A percentile compares a stretch with the other conserved stretches of the same genome.
Conservation (phyloP, 2,797 vertebrate species). For the Alosa sapidissima region DNA sequence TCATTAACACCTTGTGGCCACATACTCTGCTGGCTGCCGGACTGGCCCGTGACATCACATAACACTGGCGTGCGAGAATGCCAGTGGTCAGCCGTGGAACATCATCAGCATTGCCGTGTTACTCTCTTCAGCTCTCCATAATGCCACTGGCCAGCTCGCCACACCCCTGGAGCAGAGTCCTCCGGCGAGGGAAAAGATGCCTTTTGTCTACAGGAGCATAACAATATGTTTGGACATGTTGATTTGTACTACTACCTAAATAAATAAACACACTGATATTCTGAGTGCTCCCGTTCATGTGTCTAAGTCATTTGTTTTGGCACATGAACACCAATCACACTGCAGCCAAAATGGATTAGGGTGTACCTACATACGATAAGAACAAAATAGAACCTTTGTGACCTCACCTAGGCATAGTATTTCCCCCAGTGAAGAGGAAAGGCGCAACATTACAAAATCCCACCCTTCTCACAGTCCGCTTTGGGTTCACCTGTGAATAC, state of each 20-base stretch:
- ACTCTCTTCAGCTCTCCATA: not conserved
- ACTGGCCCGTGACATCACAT: constrained; percentile 4
- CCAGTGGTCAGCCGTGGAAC: not conserved
- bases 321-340: not conserved
- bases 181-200: not conserved
- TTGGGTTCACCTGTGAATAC: not conserved
- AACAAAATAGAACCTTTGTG: no score
- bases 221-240: constrained; percentile 6
- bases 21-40: not conserved
- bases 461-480: not conserved
- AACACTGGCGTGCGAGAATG: not conserved
- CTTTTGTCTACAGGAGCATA: constrained; percentile 10
- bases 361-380: no score
- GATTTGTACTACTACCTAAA: constrained; percentile 23
- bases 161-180: not conserved
- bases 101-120: not conserved
- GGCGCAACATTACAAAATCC: no score
- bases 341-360: not conserved
- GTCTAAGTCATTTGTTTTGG: not conserved
- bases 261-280: constrained; percentile 5
- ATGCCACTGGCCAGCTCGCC: not conserved
- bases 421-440: no score
- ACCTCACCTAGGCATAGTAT: not conserved
- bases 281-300: not conserved
- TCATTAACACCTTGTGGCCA: not conserved